Percentiles rank a stretch among this genome's conserved stretches.
These are phyloP conservation scores for Podarcis siculus DNA, from an alignment of 2,797 vertebrate species.

Conservation along the genomic window DNA sequence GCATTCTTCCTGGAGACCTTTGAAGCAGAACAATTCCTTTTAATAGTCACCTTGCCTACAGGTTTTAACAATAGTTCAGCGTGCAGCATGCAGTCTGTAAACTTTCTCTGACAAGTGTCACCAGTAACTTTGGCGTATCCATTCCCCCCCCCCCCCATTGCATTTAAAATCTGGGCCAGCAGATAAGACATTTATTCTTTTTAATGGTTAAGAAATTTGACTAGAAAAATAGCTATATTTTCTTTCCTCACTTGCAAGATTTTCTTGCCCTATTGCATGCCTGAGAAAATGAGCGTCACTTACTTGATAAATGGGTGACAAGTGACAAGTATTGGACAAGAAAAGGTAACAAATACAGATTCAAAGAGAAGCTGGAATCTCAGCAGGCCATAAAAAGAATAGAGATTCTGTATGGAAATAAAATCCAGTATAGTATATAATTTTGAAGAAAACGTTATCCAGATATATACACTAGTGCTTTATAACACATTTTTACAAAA, in stretches of 20 bases:
- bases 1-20: conserved; percentile 3
- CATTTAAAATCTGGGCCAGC: conserved; percentile 11
- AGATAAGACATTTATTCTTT: not conserved
- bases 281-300: conserved; percentile 29
- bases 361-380: conserved; percentile 38
- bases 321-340: conserved; percentile 43
- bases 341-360: conserved; percentile 22
- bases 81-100: not conserved
- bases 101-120: conserved; percentile 39
- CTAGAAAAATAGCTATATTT: conserved; percentile 12
- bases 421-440: conserved; percentile 5
- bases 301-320: conserved; percentile 44
- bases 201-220: conserved; percentile 8
- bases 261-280: not conserved
- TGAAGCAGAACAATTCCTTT: conserved; percentile 27
- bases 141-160: not conserved
- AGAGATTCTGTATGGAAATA: conserved; percentile 19
- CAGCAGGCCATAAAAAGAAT: conserved; percentile 32
- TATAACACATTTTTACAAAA: conserved; percentile 40
- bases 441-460: conserved; percentile 44
- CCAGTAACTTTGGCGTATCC: not conserved
- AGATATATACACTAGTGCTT: not conserved
- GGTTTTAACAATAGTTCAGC: conserved; percentile 39
- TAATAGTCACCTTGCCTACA: conserved; percentile 42
- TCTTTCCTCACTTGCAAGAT: conserved; percentile 3